Evolutionary conservation across 2,113 vertebrate genomes (phyloP).

Genomic region (Lates calcarifer): DNA sequence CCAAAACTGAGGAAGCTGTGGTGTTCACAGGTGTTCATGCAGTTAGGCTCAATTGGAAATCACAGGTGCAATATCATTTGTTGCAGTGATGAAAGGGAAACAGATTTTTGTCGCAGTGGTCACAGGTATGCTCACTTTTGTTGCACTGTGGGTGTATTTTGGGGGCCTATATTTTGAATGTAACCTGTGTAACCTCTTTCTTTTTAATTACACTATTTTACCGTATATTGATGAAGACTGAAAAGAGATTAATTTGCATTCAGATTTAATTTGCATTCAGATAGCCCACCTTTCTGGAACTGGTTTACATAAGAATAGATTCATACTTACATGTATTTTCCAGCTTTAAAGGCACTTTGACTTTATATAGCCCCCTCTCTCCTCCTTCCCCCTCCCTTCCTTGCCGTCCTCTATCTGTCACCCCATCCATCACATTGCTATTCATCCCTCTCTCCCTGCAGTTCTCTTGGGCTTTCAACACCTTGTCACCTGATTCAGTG

Average conservation of each 20-base stretch:
- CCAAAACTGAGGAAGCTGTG: no score
- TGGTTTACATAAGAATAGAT: neutral
- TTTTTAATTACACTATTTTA: no score
- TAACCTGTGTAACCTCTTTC: neutral
- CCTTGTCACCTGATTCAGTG: conserved; percentile 53
- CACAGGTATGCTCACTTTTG: no score
- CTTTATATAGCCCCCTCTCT: neutral
- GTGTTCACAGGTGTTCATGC: no score
- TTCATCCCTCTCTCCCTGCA: conserved; percentile 48
- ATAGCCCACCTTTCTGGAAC: neutral
- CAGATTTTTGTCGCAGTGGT: no score
- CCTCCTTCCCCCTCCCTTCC: neutral
- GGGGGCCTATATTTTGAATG: no score
- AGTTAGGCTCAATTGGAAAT: no score
- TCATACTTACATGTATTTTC: conserved; percentile 20
- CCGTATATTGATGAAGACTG: neutral
- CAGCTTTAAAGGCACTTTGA: conserved; percentile 22
- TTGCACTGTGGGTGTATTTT: no score
- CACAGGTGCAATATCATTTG: no score
- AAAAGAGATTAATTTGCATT: neutral
- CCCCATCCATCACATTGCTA: conserved; percentile 71
- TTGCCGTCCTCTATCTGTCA: conserved; percentile 72
- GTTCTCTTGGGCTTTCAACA: conserved; percentile 63
- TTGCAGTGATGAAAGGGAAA: no score
- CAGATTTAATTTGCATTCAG: neutral